Base-by-base conservation (phyloP, 2,888 invertebrate species). In the Agrilus mali region DNA sequence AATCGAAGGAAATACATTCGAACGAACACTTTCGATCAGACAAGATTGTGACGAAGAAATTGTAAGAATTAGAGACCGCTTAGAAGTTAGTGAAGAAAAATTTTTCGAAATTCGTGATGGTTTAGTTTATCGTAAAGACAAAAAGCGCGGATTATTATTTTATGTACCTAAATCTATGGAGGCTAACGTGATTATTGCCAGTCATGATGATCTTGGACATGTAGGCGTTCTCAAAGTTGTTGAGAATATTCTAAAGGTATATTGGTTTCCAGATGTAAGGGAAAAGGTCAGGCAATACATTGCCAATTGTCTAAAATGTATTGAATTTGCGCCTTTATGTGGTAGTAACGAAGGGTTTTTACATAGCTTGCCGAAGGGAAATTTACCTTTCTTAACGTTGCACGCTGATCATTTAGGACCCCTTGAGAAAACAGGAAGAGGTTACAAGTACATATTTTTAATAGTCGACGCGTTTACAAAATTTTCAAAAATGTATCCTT, bases 171-270 rank as follows among this genome's bases (percentile, higher is more conserved):
- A 44, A 20, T 42, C 40, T 8, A 53, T 58, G 52, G 52, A 55
- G 42, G 34, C 45, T 6, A 50, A 51, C 35, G 43, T 56, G 5
- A 51, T 58, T n/a, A 43, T 48, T 22, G 42, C 46, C 5, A 43
- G 45, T 13, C 58, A 59, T 48, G 58, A 60, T 37, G 40, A 52
- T 31, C 44, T 54, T 20, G 56, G 56, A 41, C 62, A 63, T 46
- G 36, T 57, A 38, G 60, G 58, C 2, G 20, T 20, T 20, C 4
- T 4, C 20, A 20, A 20, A 20, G 6, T 6, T 4, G 6, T 20
- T 6, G 20, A 20, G 6, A 4, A 20, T 20, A 4, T 20, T 3
- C 6, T 6, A 6, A 22, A 31, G 12, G 36, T 27, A n/a, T 43
- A 43, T 15, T 43, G 43, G 43, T 43, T 43, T 36, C 34, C 39